These are phyloP conservation scores for Anhinga anhinga DNA, from an alignment of 2,113 vertebrate genomes.

Conservation along the genomic window DNA sequence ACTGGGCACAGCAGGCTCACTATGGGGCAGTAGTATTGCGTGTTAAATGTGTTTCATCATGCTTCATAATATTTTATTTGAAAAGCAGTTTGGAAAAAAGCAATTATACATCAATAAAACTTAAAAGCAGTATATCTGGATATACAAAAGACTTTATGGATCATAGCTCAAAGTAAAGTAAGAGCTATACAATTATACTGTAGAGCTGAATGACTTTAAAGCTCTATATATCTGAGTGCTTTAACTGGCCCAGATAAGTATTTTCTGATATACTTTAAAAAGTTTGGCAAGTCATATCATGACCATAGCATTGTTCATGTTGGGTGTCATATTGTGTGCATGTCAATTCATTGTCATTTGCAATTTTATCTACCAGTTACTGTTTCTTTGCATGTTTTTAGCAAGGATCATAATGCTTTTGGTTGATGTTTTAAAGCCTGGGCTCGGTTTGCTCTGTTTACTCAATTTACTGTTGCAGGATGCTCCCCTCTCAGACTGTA, in stretches of 20 bases:
- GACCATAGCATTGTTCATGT: neutral
- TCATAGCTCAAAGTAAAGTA: neutral
- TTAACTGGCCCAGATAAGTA: neutral
- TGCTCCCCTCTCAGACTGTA: slow-evolving; percentile 98
- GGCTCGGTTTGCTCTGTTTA: slow-evolving; percentile 84
- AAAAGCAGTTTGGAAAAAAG: slow-evolving; percentile 7
- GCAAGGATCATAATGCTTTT: slow-evolving; percentile 13
- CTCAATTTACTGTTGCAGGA: slow-evolving; percentile 97
- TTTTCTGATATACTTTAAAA: neutral
- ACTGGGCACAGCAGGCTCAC: neutral
- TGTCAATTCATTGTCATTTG: slow-evolving; percentile 37
- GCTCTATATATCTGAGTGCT: neutral
- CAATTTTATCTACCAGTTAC: slow-evolving; percentile 9
- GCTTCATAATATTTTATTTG: slow-evolving; percentile 1
- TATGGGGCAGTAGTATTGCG: neutral
- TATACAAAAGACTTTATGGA: neutral
- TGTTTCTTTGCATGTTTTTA: slow-evolving; percentile 77
- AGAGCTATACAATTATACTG: neutral
- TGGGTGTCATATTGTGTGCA: slow-evolving; percentile 67
- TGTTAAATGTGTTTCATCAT: neutral
- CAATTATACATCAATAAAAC: neutral
- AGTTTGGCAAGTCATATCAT: slow-evolving; percentile 28
- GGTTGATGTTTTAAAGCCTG: slow-evolving; percentile 52
- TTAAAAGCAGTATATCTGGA: neutral
- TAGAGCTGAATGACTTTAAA: neutral